phyloP scores from a whole-genome alignment of 2,113 vertebrate genomes.

The Anolis sagrei region DNA sequence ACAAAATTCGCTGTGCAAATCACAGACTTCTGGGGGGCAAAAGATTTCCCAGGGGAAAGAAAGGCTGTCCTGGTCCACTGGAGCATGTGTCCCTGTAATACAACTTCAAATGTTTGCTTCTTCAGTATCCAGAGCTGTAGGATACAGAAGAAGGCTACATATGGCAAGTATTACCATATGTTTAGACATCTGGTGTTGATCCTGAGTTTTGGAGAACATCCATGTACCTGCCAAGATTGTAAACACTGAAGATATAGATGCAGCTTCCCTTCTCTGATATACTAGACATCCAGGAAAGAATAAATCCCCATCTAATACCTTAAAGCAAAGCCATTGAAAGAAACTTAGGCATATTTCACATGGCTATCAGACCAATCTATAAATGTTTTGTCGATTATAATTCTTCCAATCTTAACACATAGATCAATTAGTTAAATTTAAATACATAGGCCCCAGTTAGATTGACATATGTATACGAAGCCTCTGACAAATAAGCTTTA shows the following conservation, averaged over 20 bases:
- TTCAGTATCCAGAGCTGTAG: neutral
- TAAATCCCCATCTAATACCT: neutral
- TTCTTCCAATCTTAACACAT: neutral
- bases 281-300: neutral
- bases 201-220: fast-evolving
- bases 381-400: neutral
- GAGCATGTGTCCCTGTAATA: neutral
- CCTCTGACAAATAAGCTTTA: no score
- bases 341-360: neutral
- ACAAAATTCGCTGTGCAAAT: no score
- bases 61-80: neutral
- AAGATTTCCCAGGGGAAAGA: neutral
- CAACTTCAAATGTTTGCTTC: neutral
- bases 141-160: neutral
- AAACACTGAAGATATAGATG: neutral
- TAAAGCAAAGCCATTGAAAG: neutral
- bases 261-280: neutral
- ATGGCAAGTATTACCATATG: fast-evolving
- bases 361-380: neutral
- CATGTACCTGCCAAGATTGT: neutral
- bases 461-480: no score
- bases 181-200: neutral
- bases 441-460: neutral
- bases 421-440: neutral
- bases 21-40: no score